phyloP scores from a whole-genome alignment of 1,140 invertebrate genomes.

The Drosophila yakuba region DNA sequence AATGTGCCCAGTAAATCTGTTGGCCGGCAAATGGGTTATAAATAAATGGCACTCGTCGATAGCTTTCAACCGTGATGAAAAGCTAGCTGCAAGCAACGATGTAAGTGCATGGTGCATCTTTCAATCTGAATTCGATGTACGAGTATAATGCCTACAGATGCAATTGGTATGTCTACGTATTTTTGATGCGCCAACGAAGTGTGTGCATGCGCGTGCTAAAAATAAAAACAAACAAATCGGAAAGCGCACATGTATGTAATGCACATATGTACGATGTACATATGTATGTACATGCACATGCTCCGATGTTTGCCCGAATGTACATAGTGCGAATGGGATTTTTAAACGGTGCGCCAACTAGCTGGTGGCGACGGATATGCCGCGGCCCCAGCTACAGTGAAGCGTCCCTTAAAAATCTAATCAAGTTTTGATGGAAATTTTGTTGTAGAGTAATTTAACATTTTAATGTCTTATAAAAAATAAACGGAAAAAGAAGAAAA shows the following conservation, averaged over 20 bases:
- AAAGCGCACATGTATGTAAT: slow-evolving; percentile 36
- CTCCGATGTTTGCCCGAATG: slow-evolving; percentile 38
- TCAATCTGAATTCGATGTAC: slow-evolving; percentile 24
- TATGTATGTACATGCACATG: slow-evolving; percentile 3
- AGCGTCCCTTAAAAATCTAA: not conserved
- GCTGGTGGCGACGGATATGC: slow-evolving; percentile 52
- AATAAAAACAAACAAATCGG: slow-evolving; percentile 51
- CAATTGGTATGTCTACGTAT: slow-evolving; percentile 6
- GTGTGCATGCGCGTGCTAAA: slow-evolving; percentile 48
- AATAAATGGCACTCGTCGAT: slow-evolving; percentile 26
- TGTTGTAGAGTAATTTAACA: no score
- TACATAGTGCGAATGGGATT: slow-evolving; percentile 46
- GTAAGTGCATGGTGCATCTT: slow-evolving; percentile 20
- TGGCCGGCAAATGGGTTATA: slow-evolving; percentile 14
- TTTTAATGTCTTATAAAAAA: no score
- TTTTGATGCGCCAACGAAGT: slow-evolving; percentile 26
- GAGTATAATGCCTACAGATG: slow-evolving; percentile 11
- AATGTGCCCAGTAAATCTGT: not conserved
- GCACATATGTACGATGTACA: slow-evolving; percentile 10
- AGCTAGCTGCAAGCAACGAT: slow-evolving; percentile 10
- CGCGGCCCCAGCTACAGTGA: slow-evolving; percentile 35
- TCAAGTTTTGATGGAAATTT: no score
- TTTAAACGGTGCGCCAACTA: slow-evolving; percentile 56
- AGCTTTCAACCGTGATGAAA: slow-evolving; percentile 8
- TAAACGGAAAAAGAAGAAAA: no score